Evolutionary conservation across 2,797 vertebrate genomes (phyloP).

Genomic region (Catostomus latipinnis): DNA sequence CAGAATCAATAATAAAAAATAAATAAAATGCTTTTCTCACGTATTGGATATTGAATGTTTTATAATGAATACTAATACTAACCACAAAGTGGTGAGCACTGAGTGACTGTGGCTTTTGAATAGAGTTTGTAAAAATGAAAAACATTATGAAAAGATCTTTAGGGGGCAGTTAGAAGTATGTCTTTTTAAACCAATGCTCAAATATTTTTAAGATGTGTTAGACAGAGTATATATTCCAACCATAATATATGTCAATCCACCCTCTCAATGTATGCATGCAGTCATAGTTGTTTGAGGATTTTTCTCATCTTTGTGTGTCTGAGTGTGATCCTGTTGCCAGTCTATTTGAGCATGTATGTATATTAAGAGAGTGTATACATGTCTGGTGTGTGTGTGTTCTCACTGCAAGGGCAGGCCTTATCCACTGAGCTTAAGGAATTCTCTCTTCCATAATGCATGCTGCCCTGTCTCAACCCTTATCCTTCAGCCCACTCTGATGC

Average conservation of each 20-base stretch:
- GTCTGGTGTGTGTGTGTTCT: slow-evolving; percentile 31
- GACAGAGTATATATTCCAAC: background rate
- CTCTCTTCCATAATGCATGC: slow-evolving; percentile 79
- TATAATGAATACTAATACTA: background rate
- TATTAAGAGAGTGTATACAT: slow-evolving; percentile 35
- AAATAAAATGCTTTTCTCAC: background rate
- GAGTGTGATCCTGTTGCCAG: slow-evolving; percentile 31
- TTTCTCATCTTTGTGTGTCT: background rate
- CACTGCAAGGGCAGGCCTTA: slow-evolving; percentile 44
- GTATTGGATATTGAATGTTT: background rate
- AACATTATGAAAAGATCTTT: background rate
- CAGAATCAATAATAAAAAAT: background rate
- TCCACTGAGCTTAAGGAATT: slow-evolving; percentile 66
- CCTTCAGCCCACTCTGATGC: slow-evolving; percentile 60
- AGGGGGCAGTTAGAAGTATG: too few relatives aligned
- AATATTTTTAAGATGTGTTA: background rate
- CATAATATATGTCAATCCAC: slow-evolving; percentile 3
- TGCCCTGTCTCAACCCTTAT: slow-evolving; percentile 73
- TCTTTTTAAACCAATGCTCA: background rate
- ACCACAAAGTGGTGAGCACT: background rate
- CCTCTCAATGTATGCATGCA: slow-evolving; percentile 15
- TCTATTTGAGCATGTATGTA: slow-evolving; percentile 45
- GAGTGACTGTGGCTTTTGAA: background rate
- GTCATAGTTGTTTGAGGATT: slow-evolving; percentile 16
- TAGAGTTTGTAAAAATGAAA: background rate